Percentiles rank a stretch among this genome's conserved stretches.
These are phyloP conservation scores for Temnothorax ravouxi DNA, from an alignment of 2,888 invertebrate genomes.

Conservation along the genomic window DNA sequence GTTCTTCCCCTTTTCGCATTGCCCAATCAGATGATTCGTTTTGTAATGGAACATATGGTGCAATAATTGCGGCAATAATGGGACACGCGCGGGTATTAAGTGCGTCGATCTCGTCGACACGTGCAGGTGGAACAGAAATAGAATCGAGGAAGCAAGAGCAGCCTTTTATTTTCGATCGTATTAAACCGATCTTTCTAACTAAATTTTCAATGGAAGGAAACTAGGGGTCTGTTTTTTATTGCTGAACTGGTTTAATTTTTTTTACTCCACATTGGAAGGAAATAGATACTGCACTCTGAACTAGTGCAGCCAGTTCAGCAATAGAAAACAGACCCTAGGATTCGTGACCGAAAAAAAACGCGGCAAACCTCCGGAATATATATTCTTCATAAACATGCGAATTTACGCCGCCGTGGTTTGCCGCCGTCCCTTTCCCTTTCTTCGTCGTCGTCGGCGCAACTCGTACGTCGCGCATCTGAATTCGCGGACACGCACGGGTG, in stretches of 20 bases:
- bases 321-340: too few relatives aligned
- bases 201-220: not conserved
- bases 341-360: not conserved
- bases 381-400: not conserved
- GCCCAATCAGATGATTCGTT: conserved; percentile 11
- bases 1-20: not conserved
- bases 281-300: too few relatives aligned
- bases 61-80: conserved; percentile 21
- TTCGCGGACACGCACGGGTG: conserved; percentile 25
- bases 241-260: too few relatives aligned
- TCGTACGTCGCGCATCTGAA: conserved; percentile 16
- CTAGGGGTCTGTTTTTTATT: too few relatives aligned
- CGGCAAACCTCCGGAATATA: not conserved
- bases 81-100: not conserved
- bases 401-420: not conserved
- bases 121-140: not conserved
- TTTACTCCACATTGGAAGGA: too few relatives aligned
- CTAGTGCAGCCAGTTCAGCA: too few relatives aligned
- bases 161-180: not conserved
- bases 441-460: conserved; percentile 1
- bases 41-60: not conserved
- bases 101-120: not conserved
- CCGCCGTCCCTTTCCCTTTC: not conserved
- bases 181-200: not conserved
- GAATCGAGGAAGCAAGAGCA: not conserved